Conservation (phyloP, 2,797 vertebrate species). For the Bovichtus diacanthus region DNA sequence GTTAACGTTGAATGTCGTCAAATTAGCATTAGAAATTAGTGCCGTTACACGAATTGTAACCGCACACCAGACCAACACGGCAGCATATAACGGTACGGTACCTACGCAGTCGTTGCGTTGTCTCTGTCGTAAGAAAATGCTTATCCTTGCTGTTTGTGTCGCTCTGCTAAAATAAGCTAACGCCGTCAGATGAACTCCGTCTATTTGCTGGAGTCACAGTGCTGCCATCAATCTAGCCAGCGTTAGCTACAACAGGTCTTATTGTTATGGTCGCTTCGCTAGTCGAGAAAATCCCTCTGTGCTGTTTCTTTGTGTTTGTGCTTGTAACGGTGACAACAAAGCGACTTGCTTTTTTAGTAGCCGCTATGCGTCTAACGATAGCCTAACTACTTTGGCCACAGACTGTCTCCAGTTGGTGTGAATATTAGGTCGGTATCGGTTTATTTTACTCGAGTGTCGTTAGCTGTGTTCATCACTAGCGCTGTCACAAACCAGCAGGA, state of each 20-base stretch:
- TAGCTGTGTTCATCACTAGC: slow-evolving; percentile 7
- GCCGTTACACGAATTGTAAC: neutral
- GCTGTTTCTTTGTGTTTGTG: neutral
- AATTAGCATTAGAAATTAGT: slow-evolving; percentile 15
- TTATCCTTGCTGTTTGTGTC: slow-evolving; percentile 48
- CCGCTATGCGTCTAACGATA: neutral
- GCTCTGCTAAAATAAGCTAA: slow-evolving; percentile 67
- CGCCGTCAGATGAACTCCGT: slow-evolving; percentile 71
- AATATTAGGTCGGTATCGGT: neutral
- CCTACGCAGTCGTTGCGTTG: neutral
- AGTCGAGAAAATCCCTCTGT: neutral
- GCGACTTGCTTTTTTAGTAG: neutral
- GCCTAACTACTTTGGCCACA: neutral
- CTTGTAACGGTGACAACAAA: neutral
- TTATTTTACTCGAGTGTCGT: neutral
- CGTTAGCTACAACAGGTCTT: slow-evolving; percentile 60
- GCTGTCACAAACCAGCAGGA: slow-evolving; percentile 4
- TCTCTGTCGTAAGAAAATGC: slow-evolving; percentile 15
- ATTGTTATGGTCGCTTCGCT: slow-evolving; percentile 42
- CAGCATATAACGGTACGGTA: slow-evolving; percentile 35
- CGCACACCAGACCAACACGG: neutral
- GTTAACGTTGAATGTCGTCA: slow-evolving; percentile 54
- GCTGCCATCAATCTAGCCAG: slow-evolving; percentile 36
- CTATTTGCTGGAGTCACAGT: slow-evolving; percentile 76
- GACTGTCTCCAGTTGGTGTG: slow-evolving; percentile 1